Conservation (phyloP, 2,113 vertebrate species). For the Solea solea region DNA sequence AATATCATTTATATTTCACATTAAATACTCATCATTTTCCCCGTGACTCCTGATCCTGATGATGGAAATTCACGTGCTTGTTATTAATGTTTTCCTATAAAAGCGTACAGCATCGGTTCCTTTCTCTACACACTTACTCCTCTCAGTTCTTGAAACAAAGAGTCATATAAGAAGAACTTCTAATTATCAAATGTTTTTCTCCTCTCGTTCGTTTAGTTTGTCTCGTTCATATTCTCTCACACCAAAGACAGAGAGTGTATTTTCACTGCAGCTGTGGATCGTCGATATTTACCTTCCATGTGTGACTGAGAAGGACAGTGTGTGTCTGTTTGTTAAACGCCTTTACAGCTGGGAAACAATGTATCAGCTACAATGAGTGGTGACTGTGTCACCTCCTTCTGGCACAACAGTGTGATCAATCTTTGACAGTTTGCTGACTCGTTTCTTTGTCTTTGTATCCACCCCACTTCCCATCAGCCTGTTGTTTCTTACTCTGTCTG, state of each 20-base stretch:
- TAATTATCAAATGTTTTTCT: neutral
- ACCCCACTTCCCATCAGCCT: conserved; percentile 8
- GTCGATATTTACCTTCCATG: conserved; percentile 70
- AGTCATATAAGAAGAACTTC: no score
- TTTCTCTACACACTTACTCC: neutral
- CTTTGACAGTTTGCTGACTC: conserved; percentile 66
- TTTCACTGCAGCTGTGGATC: conserved; percentile 24
- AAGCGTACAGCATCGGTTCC: no score
- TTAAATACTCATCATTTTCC: no score
- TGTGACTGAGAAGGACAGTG: conserved; percentile 21
- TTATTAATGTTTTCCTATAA: no score
- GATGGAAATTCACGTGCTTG: no score
- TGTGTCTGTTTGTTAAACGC: conserved; percentile 28
- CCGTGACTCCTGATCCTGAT: no score
- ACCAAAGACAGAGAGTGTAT: conserved; percentile 21
- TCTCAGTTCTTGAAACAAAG: neutral
- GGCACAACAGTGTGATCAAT: conserved; percentile 57
- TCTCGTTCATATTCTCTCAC: conserved; percentile 37
- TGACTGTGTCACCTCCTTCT: conserved; percentile 26
- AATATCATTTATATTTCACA: no score
- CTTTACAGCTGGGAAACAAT: conserved; percentile 12
- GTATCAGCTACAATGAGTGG: conserved; percentile 9
- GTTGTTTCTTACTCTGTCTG: conserved; percentile 52
- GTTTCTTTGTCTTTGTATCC: conserved; percentile 60
- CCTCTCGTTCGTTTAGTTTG: conserved; percentile 43